These are phyloP conservation scores for Equus quagga DNA, from an alignment of 2,113 vertebrate genomes.

Conservation along the genomic window DNA sequence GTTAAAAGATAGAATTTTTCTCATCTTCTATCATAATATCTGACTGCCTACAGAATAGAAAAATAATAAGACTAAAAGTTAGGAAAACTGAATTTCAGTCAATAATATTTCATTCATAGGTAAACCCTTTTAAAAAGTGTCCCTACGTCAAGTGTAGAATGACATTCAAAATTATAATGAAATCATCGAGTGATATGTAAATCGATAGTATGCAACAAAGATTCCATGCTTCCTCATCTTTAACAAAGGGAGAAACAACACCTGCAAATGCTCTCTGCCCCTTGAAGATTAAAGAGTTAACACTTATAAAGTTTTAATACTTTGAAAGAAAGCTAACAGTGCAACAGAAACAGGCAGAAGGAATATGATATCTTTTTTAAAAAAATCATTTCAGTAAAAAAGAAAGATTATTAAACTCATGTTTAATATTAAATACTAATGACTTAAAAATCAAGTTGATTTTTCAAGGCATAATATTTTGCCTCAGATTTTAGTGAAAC, in stretches of 20 bases:
- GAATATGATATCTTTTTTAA: background rate
- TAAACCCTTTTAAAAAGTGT: background rate
- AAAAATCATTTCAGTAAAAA: background rate
- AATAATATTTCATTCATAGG: background rate
- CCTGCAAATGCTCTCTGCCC: background rate
- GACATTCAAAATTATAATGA: constrained; percentile 43
- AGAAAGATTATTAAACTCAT: background rate
- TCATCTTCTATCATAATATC: background rate
- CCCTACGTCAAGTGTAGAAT: background rate
- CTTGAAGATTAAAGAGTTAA: background rate
- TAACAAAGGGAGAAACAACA: background rate
- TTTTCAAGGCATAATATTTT: background rate
- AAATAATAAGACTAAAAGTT: background rate
- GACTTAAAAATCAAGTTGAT: background rate
- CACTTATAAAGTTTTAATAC: background rate
- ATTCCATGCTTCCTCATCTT: background rate
- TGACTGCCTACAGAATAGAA: background rate
- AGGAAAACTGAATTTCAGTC: background rate
- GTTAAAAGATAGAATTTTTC: constrained; percentile 4
- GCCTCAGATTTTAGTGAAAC: background rate
- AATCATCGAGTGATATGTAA: background rate
- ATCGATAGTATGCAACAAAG: background rate
- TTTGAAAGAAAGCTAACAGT: background rate
- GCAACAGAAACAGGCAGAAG: background rate
- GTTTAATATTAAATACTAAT: background rate